These are phyloP conservation scores for Boloria selene DNA, from an alignment of 2,888 invertebrate genomes.

Conservation along the genomic window DNA sequence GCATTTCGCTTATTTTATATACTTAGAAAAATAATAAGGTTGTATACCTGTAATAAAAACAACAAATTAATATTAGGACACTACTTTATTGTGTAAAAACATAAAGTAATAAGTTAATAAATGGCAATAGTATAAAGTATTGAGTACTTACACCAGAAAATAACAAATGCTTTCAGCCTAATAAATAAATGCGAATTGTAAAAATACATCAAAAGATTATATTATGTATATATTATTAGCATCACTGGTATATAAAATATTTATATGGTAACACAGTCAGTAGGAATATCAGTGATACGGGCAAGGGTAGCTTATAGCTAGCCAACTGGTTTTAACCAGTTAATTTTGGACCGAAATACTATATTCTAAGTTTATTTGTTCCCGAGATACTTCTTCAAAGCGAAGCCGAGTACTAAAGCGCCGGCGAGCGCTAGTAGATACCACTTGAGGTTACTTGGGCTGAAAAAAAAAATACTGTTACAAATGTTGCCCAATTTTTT, in stretches of 20 bases:
- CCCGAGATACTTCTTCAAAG: conserved; percentile 53
- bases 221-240: background rate
- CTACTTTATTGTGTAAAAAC: conserved; percentile 20
- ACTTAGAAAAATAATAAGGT: no score
- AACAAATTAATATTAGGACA: background rate
- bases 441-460: conserved; percentile 57
- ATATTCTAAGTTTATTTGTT: conserved; percentile 19
- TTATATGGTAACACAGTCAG: conserved; percentile 7
- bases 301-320: conserved; percentile 14
- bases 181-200: background rate
- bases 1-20: no score
- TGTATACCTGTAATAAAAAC: no score
- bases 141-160: background rate
- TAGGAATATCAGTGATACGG: no score
- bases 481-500: no score
- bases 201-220: conserved; percentile 2
- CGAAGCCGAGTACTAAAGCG: conserved; percentile 57
- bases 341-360: conserved; percentile 37
- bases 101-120: conserved; percentile 6
- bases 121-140: conserved; percentile 11
- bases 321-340: conserved; percentile 11
- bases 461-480: conserved; percentile 42
- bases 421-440: conserved; percentile 57
- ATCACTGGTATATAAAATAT: background rate
- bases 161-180: conserved; percentile 10